Conservation (phyloP, 2,888 invertebrate genomes). For the Ectemnius continuus region DNA sequence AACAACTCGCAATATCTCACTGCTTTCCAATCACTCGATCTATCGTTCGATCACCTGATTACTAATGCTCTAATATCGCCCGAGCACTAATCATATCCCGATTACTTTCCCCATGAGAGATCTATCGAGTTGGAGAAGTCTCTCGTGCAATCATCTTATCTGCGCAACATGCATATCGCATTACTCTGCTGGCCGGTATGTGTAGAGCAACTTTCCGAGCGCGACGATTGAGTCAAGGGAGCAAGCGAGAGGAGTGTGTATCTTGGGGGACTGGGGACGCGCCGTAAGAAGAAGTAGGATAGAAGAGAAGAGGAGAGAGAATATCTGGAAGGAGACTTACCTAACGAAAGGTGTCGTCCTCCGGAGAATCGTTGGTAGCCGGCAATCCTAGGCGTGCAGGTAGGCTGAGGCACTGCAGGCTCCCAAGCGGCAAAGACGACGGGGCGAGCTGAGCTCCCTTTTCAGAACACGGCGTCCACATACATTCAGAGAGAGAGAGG, state of each 20-base stretch:
- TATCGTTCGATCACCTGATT: not conserved
- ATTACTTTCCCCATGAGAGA: too few species aligned
- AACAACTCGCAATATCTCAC: not conserved
- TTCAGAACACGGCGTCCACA: not conserved
- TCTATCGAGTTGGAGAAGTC: not conserved
- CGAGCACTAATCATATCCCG: too few species aligned
- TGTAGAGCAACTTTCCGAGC: not conserved
- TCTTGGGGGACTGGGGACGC: not conserved
- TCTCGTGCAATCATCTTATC: not conserved
- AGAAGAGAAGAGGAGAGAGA: too few species aligned
- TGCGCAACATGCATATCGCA: conserved; percentile 12
- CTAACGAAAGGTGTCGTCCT: too few species aligned
- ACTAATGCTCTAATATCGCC: too few species aligned
- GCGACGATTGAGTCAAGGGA: not conserved
- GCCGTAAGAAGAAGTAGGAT: not conserved
- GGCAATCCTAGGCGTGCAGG: too few species aligned
- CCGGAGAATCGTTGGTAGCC: too few species aligned
- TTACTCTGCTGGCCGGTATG: conserved; percentile 7
- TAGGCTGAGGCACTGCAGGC: too few species aligned
- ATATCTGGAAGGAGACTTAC: too few species aligned
- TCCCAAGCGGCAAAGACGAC: too few species aligned
- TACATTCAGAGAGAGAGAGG: not conserved
- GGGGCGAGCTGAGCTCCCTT: not conserved
- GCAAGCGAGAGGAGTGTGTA: not conserved
- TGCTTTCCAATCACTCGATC: not conserved